Percentiles rank a stretch among this genome's conserved stretches.
Conservation (phyloP, 2,888 invertebrate species). For the Drosophila robusta region DNA sequence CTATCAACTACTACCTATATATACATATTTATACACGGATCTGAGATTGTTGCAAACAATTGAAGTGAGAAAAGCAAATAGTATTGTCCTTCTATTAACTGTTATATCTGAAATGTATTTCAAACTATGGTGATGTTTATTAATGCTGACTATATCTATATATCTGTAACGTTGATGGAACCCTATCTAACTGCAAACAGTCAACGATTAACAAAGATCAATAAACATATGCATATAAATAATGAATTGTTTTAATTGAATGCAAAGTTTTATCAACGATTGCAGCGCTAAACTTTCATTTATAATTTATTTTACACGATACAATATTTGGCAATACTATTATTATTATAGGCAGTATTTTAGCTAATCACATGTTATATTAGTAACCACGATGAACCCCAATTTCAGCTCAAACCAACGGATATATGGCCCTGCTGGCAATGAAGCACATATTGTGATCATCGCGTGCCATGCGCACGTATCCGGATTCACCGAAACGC, state of each 20-base stretch:
- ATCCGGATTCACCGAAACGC: constrained; percentile 92
- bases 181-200: constrained; percentile 6
- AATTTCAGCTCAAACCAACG: constrained; percentile 85
- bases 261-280: too few species aligned
- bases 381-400: too few species aligned
- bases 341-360: too few species aligned
- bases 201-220: constrained; percentile 19
- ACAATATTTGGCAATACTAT: too few species aligned
- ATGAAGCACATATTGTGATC: constrained; percentile 93
- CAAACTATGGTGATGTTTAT: constrained; percentile 61
- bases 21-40: constrained; percentile 38
- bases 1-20: constrained; percentile 25
- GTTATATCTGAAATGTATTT: constrained; percentile 49
- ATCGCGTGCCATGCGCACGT: constrained; percentile 94
- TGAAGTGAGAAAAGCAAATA: constrained; percentile 15
- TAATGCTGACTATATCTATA: constrained; percentile 45
- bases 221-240: constrained; percentile 16
- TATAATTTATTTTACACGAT: too few species aligned
- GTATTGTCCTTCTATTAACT: constrained; percentile 50
- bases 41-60: constrained; percentile 62
- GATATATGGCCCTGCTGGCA: constrained; percentile 92
- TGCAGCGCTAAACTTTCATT: too few species aligned
- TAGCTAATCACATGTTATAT: too few species aligned
- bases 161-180: constrained; percentile 39
- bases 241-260: background rate